Evolutionary conservation across 2,888 invertebrate genomes (phyloP), one percentile per base, ranked within the genome.

Genomic region (Amitus sp.): DNA sequence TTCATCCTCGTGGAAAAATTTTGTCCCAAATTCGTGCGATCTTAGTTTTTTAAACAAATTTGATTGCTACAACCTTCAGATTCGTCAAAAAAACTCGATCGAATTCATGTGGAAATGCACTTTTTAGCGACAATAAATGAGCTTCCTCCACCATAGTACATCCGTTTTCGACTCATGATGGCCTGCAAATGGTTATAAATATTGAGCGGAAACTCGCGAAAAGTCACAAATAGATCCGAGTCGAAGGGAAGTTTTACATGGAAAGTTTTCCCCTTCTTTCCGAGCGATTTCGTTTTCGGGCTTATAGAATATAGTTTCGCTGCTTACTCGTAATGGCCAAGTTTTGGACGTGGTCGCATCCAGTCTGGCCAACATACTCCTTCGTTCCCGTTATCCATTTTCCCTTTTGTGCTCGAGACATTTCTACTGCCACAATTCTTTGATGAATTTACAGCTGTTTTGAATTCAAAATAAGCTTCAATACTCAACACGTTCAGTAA

Each of bases 271-370:
- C 39, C 43, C 51, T 47, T 54, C 58, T 62, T 62, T 54, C 62
- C 54, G 51, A 63, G 52, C 51, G 55, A 63, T 65, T 57, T 59
- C 58, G 50, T 54, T 55, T 56, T 55, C 53, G 54, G 40, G 53
- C 64, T 65, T 63, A 66, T 66, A 65, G 68, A 67, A 69, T 69
- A 69, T 69, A 73, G 71, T 70, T 70, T 71, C 68, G 63, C 68
- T 72, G 72, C 66, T 69, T 69, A 66, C 69, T 67, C 66, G 72
- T 74, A 75, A 75, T 77, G 74, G 76, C 73, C 70, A 77, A 77
- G 75, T 77, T 77, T 74, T 73, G 73, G 75, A 73, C 72, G 73
- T 67, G 66, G 71, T 71, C 71, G 68, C 68, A 60, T 73, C 75
- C 75, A 75, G 75, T 42, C 60, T 50, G 42, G 42, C 59, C 58